These are phyloP conservation scores for Apomyelois bistriatella DNA, from an alignment of 2,888 invertebrate genomes.

Conservation along the genomic window DNA sequence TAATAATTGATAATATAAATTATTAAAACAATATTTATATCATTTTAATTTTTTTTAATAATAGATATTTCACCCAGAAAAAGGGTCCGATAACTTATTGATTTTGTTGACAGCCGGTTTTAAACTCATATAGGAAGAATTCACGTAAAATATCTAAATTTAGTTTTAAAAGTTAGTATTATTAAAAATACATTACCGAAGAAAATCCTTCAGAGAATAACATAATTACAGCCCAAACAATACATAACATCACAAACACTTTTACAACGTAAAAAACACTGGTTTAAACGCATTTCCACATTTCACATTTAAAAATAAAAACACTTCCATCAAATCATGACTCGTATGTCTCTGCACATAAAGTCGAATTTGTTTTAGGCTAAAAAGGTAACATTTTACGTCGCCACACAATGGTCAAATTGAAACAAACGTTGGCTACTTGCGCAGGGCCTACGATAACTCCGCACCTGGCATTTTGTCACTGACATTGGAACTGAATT, in stretches of 20 bases:
- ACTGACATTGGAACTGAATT: conserved; percentile 19
- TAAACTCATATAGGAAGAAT: too few species aligned
- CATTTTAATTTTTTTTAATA: too few species aligned
- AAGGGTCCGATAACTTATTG: too few species aligned
- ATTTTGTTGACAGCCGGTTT: too few species aligned
- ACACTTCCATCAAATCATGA: background rate
- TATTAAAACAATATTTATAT: too few species aligned
- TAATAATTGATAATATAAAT: too few species aligned
- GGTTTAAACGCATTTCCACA: background rate
- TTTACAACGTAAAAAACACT: background rate
- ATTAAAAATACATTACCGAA: background rate
- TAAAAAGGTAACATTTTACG: background rate
- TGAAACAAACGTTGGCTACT: background rate
- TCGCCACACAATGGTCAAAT: background rate
- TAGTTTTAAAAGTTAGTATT: too few species aligned
- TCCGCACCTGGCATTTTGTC: conserved; percentile 17
- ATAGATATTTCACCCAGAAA: too few species aligned
- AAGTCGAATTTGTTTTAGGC: background rate
- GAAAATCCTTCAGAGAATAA: background rate
- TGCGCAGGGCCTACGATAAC: background rate
- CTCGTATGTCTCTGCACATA: background rate
- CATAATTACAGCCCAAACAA: background rate
- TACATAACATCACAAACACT: background rate
- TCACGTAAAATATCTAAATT: too few species aligned
- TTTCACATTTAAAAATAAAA: background rate